Evolutionary conservation across 2,797 vertebrate genomes (phyloP).

Genomic region (Glyptemys insculpta): DNA sequence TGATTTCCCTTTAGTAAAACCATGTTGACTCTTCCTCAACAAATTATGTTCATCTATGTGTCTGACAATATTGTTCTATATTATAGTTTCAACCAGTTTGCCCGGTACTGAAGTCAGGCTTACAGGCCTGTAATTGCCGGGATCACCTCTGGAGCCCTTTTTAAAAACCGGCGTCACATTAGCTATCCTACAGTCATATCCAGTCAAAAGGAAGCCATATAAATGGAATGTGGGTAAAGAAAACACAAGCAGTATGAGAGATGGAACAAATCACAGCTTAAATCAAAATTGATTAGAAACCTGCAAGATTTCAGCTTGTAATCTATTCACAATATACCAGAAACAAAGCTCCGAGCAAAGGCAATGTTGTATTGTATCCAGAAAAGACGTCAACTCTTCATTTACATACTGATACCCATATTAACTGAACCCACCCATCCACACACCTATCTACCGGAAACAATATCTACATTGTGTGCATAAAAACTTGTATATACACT

Average conservation of each 20-base stretch:
- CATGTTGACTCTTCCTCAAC: too few species aligned
- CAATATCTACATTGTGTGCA: not conserved
- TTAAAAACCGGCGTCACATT: too few species aligned
- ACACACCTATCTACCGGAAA: not conserved
- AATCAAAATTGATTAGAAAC: not conserved
- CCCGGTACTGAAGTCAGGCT: too few species aligned
- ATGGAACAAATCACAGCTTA: too few species aligned
- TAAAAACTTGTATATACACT: not conserved
- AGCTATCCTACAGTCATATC: too few species aligned
- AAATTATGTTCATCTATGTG: too few species aligned
- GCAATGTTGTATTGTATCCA: not conserved
- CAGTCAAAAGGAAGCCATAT: not conserved
- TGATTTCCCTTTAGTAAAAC: too few species aligned
- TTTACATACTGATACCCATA: not conserved
- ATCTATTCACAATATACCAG: not conserved
- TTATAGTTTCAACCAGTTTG: too few species aligned
- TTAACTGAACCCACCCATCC: not conserved
- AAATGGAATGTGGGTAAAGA: not conserved
- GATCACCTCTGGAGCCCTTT: too few species aligned
- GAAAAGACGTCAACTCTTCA: not conserved
- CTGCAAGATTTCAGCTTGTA: not conserved
- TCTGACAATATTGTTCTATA: too few species aligned
- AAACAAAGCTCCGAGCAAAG: not conserved
- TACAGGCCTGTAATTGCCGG: too few species aligned
- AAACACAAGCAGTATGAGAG: not conserved